Conservation (phyloP, 2,113 vertebrate genomes). For the Sitta europaea region DNA sequence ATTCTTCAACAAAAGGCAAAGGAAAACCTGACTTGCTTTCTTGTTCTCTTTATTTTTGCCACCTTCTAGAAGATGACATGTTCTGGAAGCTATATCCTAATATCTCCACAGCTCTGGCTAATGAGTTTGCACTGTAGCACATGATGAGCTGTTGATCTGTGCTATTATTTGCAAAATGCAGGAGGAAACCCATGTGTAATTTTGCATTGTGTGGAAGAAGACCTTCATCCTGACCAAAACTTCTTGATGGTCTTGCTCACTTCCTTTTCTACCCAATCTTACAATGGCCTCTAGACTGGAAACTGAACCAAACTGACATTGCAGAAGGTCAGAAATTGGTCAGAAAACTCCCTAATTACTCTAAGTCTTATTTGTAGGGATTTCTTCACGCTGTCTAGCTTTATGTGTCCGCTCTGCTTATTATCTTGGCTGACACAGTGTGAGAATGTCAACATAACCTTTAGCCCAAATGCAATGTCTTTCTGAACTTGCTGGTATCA, state of each 20-base stretch:
- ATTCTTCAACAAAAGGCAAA: too few relatives aligned
- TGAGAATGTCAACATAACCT: not conserved
- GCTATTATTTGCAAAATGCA: not conserved
- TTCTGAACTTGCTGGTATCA: not conserved
- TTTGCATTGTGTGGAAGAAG: not conserved
- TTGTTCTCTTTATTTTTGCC: not conserved
- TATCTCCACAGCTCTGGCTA: not conserved
- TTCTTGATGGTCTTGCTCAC: not conserved
- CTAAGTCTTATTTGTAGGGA: not conserved
- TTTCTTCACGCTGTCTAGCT: not conserved
- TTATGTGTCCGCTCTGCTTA: not conserved
- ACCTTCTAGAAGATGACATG: not conserved
- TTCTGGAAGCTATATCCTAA: not conserved
- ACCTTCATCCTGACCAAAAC: not conserved
- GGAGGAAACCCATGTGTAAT: not conserved
- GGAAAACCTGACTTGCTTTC: not conserved
- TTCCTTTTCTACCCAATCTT: not conserved
- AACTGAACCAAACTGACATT: not conserved
- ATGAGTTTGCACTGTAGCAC: not conserved
- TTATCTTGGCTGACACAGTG: not conserved
- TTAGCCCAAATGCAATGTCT: not conserved
- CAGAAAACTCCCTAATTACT: not conserved
- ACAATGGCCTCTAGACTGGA: not conserved
- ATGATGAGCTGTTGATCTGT: not conserved
- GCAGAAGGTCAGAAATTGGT: not conserved